Evolutionary conservation across 1,140 invertebrate species (phyloP), one percentile per base, ranked within the genome.

Genomic region (Calephelis nemesis): DNA sequence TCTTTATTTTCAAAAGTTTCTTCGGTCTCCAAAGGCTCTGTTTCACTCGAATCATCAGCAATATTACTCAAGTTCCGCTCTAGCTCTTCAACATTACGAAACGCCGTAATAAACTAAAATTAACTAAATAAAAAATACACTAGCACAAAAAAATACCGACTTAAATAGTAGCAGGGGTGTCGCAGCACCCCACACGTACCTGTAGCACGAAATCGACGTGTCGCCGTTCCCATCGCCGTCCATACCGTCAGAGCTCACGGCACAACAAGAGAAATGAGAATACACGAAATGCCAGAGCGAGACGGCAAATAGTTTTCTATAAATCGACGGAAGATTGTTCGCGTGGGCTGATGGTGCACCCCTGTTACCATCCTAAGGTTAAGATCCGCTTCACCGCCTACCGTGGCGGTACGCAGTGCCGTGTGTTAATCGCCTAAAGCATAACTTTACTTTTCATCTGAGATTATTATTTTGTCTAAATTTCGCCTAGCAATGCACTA

Each of bases 151-250:
- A 19, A 19, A 19, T 19, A 19, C 15, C 60, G 7, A 67, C 70
- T 63, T 68, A 65, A 72, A 72, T 68, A 68, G 70, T 72, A 72
- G 68, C 65, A 72, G 70, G 70, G 70, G 66, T 68, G 65, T 58
- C 66, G 52, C 66, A 68, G 8, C 69, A 70, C 64, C 64, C 64
- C 65, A 63, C 58, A 66, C 69, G 47, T 63, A 48, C 62, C 62
- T 48, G 62, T 7, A 15, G 7, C 7, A 47, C 62, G 12, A 47
- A 63, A 47, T 47, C 42, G 40, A 63, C 12, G 40, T 47, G n/a
- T 42, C 47, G 40, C 12, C 15, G 62, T 5, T 63, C 12, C 40
- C 62, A 47, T 5, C n/a, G 12, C 42, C 40, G 40, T 47, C 45
- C 58, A 12, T 11, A 5, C 13, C n/a, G 40, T 63, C 5, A 47